phyloP scores from a whole-genome alignment of 2,113 vertebrate genomes.

The Eolophus roseicapilla region DNA sequence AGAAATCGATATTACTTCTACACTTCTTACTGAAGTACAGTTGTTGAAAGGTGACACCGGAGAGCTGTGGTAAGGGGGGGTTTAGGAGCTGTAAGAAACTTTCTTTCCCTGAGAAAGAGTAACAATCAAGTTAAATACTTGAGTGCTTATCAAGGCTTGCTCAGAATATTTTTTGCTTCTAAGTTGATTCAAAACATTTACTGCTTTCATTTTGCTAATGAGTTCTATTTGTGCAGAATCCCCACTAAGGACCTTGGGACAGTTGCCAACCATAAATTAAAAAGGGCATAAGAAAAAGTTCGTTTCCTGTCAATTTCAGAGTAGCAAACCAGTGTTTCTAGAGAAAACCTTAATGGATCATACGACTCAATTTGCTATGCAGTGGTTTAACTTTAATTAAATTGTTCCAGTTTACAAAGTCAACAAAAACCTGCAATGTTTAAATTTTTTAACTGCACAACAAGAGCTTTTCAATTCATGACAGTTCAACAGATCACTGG shows the following conservation, averaged over 20 bases:
- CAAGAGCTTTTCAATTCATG: background rate
- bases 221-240: background rate
- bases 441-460: background rate
- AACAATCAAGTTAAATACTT: background rate
- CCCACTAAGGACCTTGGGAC: background rate
- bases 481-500: background rate
- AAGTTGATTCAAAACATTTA: background rate
- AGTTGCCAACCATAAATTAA: background rate
- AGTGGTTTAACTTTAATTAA: background rate
- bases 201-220: background rate
- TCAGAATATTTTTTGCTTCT: background rate
- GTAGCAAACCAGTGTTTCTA: background rate
- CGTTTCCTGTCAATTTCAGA: background rate
- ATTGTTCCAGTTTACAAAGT: background rate
- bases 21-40: background rate
- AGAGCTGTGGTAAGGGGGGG: background rate
- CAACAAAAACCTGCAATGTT: background rate
- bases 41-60: background rate
- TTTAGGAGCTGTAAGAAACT: background rate
- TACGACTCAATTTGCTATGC: accelerated
- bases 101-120: background rate
- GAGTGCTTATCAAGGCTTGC: background rate
- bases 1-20: accelerated
- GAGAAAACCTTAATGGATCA: background rate
- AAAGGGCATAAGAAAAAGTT: background rate